These are phyloP conservation scores for Stratiomys singularior DNA, from an alignment of 2,888 invertebrate species.

Conservation along the genomic window DNA sequence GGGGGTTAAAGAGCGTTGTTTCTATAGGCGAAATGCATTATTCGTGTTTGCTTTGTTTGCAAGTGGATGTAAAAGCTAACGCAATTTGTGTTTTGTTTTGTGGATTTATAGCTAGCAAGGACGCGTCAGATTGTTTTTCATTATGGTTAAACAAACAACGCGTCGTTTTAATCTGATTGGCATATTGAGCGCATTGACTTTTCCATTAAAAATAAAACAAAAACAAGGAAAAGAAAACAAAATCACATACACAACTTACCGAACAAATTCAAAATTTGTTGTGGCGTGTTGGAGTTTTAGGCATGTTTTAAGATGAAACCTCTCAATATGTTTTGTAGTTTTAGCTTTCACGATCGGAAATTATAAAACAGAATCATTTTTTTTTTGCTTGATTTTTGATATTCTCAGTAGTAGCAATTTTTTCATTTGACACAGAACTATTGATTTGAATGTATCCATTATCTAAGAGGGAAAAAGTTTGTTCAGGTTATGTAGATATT, in stretches of 20 bases:
- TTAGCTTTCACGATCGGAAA: conserved; percentile 9
- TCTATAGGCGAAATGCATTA: conserved; percentile 47
- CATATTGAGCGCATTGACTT: not conserved
- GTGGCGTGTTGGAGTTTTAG: not conserved
- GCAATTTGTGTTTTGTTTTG: conserved; percentile 14
- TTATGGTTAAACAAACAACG: not conserved
- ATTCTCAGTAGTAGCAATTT: conserved; percentile 41
- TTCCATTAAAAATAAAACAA: not conserved
- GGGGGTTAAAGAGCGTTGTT: conserved; percentile 22
- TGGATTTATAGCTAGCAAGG: conserved; percentile 23
- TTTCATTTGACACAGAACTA: not conserved
- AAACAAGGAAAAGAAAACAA: too few relatives aligned
- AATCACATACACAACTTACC: conserved; percentile 11
- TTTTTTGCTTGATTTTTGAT: conserved; percentile 51
- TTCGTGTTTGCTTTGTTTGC: conserved; percentile 46
- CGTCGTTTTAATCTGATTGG: not conserved
- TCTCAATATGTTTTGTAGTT: conserved; percentile 34
- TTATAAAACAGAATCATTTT: not conserved
- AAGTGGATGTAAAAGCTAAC: conserved; percentile 35
- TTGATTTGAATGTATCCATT: not conserved
- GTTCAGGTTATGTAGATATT: conserved; percentile 1
- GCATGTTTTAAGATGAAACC: not conserved
- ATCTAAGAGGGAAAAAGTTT: conserved; percentile 17
- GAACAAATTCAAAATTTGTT: not conserved
- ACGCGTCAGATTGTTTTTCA: not conserved